Evolutionary conservation across 1,140 invertebrate species (phyloP).

Genomic region (Argopecten irradians): DNA sequence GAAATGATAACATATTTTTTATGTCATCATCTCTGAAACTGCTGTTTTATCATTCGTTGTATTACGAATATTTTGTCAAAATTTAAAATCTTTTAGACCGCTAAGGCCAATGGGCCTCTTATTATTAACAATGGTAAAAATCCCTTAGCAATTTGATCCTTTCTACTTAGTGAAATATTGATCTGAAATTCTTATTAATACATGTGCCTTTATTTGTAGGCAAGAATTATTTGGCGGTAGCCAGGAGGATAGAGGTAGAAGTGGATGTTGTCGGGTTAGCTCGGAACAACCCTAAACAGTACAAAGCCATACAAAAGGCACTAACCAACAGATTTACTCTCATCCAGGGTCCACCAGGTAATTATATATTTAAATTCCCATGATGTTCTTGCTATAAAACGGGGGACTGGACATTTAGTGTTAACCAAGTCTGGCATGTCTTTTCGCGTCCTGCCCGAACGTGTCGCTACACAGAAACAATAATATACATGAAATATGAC

Average conservation of each 20-base stretch:
- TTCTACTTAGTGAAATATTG: neutral
- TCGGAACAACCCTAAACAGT: slow-evolving; percentile 54
- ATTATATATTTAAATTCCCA: neutral
- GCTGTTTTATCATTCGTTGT: neutral
- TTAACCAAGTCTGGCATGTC: no score
- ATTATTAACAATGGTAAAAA: neutral
- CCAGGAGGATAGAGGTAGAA: slow-evolving; percentile 9
- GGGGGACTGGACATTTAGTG: no score
- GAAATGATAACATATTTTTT: neutral
- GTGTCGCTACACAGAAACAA: no score
- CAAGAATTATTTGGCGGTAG: slow-evolving; percentile 24
- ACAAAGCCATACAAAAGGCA: slow-evolving; percentile 56
- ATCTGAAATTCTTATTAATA: neutral
- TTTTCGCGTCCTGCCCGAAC: no score
- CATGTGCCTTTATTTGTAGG: slow-evolving; percentile 30
- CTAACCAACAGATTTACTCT: slow-evolving; percentile 57
- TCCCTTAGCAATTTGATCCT: neutral
- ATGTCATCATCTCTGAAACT: neutral
- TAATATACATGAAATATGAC: no score
- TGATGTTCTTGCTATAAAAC: no score
- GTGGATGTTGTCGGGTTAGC: slow-evolving; percentile 34
- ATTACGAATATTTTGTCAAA: neutral
- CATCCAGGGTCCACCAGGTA: slow-evolving; percentile 71
- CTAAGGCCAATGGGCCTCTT: no score
- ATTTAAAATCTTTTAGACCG: neutral